Evolutionary conservation across 2,797 vertebrate genomes (phyloP), one percentile per base, ranked within the genome.

Genomic region (Platyrinchus mystaceus): DNA sequence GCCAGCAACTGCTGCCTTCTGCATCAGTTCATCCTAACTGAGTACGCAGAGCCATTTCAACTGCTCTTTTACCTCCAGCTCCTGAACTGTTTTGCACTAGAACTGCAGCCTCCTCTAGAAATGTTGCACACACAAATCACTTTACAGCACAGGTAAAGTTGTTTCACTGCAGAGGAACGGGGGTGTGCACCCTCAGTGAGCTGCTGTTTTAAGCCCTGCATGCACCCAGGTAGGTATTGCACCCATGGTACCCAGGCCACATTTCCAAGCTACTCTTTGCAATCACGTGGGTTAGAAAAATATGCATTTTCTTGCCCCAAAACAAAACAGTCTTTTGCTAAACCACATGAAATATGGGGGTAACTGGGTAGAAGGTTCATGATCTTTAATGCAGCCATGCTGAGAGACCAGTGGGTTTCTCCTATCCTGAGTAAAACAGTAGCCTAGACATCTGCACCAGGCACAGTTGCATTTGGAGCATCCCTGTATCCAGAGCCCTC

Each of bases 41-140:
- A 87, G 6, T 26, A 52, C 0, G 0, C 11, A 50, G 32, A 24
- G 58, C 2, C 1, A 53, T 63, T 95, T 74, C 28, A 83, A 4
- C 34, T 32, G 21, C 23, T 74, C 11, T 77, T 59, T 78, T 43
- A 53, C 52, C 37, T 70, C 28, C 37, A 59, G 28, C 16, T 39
- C 55, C 64, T 2, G 3, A 79, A 50, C 5, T 1, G 0, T 34
- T 87, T 52, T 74, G 17, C 50, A 6, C 32, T 41, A 37, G 15
- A 64, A 22, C 58, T 74, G 28, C 53, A 81, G 46, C 17, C 28
- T 84, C 28, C 60, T 80, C 50, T 56, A 52, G n/a, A 52, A 83
- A 36, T 2, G 3, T 19, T 6, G 2, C 46, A 28, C 9, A 7
- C 37, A n/a, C 6, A 74, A 39, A n/a, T 59, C 3, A 0, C 16